Percentiles rank a stretch among this genome's conserved stretches.
Conservation (phyloP, 2,888 invertebrate genomes). For the Ellobium chinense region DNA sequence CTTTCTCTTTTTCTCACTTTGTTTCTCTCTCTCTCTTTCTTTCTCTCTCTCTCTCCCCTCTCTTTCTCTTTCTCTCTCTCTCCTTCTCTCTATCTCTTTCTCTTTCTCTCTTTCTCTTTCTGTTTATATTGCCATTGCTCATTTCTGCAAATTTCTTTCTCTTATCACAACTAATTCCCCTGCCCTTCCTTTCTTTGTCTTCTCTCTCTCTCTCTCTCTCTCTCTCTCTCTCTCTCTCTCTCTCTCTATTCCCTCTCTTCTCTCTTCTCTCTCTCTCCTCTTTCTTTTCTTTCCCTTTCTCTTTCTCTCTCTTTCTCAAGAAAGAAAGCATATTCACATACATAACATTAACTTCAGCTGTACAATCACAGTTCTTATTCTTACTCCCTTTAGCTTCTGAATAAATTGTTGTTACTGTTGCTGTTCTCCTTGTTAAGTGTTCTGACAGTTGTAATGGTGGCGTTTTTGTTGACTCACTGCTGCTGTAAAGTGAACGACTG, state of each 20-base stretch:
- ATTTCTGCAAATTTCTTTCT: not conserved
- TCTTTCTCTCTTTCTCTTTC: not conserved
- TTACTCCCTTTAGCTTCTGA: no score
- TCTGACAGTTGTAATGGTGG: no score
- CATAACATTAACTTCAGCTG: no score
- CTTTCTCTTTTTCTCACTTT: not conserved
- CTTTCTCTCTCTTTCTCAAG: not conserved
- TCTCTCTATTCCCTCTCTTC: not conserved
- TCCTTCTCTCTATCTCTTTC: not conserved
- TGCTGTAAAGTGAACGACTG: no score
- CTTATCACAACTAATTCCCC: not conserved
- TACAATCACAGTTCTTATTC: no score
- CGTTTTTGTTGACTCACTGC: no score
- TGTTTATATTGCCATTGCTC: not conserved
- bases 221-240: not conserved
- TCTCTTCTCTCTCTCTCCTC: not conserved
- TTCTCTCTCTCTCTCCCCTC: constrained; percentile 4
- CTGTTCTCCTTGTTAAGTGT: no score
- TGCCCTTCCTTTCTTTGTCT: not conserved
- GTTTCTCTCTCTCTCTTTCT: constrained; percentile 3
- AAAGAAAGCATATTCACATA: no score
- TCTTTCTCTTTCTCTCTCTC: not conserved
- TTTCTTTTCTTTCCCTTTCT: not conserved
- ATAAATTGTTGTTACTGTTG: no score
- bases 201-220: not conserved